Percentiles rank a stretch among this genome's conserved stretches.
Evolutionary conservation across 1,140 invertebrate species (phyloP).

Genomic region (Ceratoteleas bidentatus): DNA sequence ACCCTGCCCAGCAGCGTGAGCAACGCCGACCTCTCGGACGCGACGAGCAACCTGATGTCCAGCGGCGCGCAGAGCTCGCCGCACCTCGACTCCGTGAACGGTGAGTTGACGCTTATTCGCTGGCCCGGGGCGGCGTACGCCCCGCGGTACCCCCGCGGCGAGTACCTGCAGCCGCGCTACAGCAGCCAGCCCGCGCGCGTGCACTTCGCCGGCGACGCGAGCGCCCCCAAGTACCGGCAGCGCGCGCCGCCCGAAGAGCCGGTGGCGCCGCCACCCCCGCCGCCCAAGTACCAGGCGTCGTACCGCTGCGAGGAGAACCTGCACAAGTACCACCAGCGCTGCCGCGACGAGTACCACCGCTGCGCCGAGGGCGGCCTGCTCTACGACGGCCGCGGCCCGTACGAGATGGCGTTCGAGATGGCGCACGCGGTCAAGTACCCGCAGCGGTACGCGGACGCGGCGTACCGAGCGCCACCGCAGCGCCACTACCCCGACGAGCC

Average conservation of each 20-base stretch:
- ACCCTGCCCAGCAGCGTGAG: slow-evolving; percentile 68
- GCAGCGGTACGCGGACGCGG: slow-evolving; percentile 73
- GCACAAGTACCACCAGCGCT: slow-evolving; percentile 77
- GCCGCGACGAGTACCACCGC: slow-evolving; percentile 76
- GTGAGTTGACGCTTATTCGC: slow-evolving; percentile 76
- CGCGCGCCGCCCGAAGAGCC: neutral
- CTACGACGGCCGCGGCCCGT: slow-evolving; percentile 70
- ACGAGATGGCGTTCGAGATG: slow-evolving; percentile 69
- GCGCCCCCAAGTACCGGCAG: no score
- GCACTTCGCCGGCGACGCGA: slow-evolving; percentile 20
- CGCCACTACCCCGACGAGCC: slow-evolving; percentile 74
- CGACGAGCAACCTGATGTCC: slow-evolving; percentile 77
- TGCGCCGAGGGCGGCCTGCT: slow-evolving; percentile 76
- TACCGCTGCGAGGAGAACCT: slow-evolving; percentile 76
- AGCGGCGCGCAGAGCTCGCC: slow-evolving; percentile 72
- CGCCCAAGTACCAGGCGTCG: slow-evolving; percentile 44
- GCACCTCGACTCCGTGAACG: slow-evolving; percentile 78
- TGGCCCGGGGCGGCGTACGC: slow-evolving; percentile 66
- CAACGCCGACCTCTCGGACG: slow-evolving; percentile 74
- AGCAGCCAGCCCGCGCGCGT: slow-evolving; percentile 29
- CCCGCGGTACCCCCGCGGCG: slow-evolving; percentile 55
- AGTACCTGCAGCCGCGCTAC: slow-evolving; percentile 51
- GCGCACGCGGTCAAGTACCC: slow-evolving; percentile 72
- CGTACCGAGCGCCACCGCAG: slow-evolving; percentile 74
- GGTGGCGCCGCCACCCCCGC: neutral